These are phyloP conservation scores for Nycteola revayana DNA, from an alignment of 2,888 invertebrate genomes.

Conservation along the genomic window DNA sequence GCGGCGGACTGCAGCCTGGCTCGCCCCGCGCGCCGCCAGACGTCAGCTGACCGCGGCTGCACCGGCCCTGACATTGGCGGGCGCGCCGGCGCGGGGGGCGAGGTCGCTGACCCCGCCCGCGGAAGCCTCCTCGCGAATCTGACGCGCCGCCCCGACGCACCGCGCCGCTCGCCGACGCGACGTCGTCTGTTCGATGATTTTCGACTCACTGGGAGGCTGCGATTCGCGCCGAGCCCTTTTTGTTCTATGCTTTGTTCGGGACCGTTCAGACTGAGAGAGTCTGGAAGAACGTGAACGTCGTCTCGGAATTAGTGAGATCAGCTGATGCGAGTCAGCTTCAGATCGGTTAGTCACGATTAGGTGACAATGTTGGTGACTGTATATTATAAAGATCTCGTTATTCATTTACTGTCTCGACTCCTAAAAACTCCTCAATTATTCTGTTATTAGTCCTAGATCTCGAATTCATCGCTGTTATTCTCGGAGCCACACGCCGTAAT, in stretches of 20 bases:
- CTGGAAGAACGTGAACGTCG: background rate
- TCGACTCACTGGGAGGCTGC: conserved; percentile 29
- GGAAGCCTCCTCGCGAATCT: conserved; percentile 75
- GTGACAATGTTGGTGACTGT: background rate
- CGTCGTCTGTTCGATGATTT: conserved; percentile 55
- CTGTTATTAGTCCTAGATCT: too few relatives aligned
- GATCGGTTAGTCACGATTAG: too few relatives aligned
- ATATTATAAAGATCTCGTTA: too few relatives aligned
- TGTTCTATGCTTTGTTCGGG: conserved; percentile 11
- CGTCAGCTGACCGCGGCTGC: conserved; percentile 81
- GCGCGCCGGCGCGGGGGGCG: conserved; percentile 69
- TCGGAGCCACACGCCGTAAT: conserved; percentile 1
- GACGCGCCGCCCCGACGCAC: conserved; percentile 38
- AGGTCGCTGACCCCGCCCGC: conserved; percentile 77
- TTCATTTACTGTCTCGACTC: too few relatives aligned
- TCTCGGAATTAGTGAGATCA: conserved; percentile 13
- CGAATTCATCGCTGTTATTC: conserved; percentile 15
- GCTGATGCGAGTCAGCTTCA: too few relatives aligned
- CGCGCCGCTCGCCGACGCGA: conserved; percentile 32
- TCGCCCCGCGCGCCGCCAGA: conserved; percentile 79
- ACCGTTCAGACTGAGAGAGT: conserved; percentile 6
- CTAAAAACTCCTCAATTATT: too few relatives aligned
- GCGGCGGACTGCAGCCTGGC: conserved; percentile 70
- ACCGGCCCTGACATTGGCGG: conserved; percentile 82
- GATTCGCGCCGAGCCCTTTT: conserved; percentile 15